Conservation (phyloP, 92 coral and sea anemone species). For the Meandrina meandrites region DNA sequence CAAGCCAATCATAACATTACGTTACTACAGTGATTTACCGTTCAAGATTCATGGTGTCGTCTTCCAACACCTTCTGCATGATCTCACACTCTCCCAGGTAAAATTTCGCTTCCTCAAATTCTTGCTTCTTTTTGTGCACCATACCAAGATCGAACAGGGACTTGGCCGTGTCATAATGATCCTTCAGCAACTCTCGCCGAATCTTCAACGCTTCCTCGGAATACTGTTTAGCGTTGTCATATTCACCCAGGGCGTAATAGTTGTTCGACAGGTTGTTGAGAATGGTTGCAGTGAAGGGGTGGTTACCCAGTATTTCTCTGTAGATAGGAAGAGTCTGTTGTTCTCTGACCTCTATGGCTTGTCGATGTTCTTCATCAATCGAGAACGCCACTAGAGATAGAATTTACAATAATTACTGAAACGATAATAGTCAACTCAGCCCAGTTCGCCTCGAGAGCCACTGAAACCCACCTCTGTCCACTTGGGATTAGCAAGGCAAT, state of each 20-base stretch:
- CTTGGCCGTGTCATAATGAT: constrained; percentile 57
- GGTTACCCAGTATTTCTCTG: constrained; percentile 46
- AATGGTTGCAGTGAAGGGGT: constrained; percentile 62
- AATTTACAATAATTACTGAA: not conserved
- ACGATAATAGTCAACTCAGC: no score
- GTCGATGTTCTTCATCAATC: not conserved
- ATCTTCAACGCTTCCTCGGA: constrained; percentile 13
- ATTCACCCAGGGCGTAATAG: constrained; percentile 37
- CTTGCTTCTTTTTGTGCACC: constrained; percentile 18
- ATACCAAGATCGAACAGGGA: constrained; percentile 61
- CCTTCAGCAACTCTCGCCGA: constrained; percentile 50
- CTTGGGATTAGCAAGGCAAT: no score
- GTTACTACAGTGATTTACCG: no score
- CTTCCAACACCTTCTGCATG: no score
- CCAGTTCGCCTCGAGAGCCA: no score
- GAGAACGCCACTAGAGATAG: constrained; percentile 16
- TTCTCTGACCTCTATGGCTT: constrained; percentile 41
- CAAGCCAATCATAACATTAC: no score
- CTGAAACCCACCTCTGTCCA: no score
- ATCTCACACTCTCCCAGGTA: no score
- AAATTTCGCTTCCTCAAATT: constrained; percentile 35
- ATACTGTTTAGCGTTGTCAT: constrained; percentile 42
- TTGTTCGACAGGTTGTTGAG: constrained; percentile 63
- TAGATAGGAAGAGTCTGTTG: constrained; percentile 37
- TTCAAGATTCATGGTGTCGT: no score